phyloP scores from a whole-genome alignment of 1,140 invertebrate species.

The Paramacrobiotus metropolitanus region DNA sequence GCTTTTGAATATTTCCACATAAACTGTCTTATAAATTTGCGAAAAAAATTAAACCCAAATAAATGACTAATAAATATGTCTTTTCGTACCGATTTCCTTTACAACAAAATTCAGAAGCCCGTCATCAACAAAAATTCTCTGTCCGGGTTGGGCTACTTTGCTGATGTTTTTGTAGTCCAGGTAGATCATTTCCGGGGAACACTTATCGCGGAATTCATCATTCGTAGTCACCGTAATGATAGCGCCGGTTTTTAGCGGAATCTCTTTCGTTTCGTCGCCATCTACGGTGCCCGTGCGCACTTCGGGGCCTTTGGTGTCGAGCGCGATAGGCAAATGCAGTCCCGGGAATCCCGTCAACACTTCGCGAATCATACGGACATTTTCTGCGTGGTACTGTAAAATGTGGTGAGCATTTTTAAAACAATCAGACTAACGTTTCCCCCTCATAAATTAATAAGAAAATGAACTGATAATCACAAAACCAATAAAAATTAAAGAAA shows the following conservation, averaged over 20 bases:
- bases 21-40: no score
- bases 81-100: not conserved
- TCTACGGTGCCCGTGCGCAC: conserved; percentile 30
- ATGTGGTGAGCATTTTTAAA: no score
- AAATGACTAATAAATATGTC: no score
- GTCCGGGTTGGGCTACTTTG: conserved; percentile 44
- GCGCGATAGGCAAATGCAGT: conserved; percentile 23
- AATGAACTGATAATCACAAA: no score
- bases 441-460: no score
- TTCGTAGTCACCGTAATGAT: conserved; percentile 70
- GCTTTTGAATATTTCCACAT: no score
- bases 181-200: conserved; percentile 46
- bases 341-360: conserved; percentile 2
- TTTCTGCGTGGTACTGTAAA: conserved; percentile 27
- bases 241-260: conserved; percentile 63
- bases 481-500: no score
- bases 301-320: conserved; percentile 34
- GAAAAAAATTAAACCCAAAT: no score
- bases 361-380: conserved; percentile 23
- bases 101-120: conserved; percentile 44
- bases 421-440: no score
- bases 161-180: conserved; percentile 85
- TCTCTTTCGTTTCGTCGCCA: conserved; percentile 17
- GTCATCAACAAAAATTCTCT: conserved; percentile 80
- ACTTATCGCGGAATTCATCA: conserved; percentile 50